Base-by-base conservation (phyloP, 1,140 invertebrate genomes). In the Diprion similis region DNA sequence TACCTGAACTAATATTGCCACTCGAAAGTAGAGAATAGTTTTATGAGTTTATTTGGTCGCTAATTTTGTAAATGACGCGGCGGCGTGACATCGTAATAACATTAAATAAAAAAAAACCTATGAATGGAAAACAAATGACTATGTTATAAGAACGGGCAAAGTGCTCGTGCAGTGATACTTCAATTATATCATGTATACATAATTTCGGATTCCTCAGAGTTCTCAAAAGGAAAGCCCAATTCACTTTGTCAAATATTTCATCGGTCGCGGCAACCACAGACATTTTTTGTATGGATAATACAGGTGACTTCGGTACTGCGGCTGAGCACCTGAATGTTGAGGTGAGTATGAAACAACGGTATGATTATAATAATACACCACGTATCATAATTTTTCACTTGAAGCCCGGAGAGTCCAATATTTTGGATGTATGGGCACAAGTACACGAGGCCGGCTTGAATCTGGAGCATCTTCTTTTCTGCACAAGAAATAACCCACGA, bases 161-260 rank as follows among this genome's bases (percentile, higher is more conserved):
- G 24, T 37, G 24, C 24, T 37, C 24, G n/a, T n/a, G n/a, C n/a
- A 37, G 24, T 37, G 6, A 37, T 37, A 1, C 24, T 37, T 37
- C 24, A 37, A 37, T 37, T 37, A 37, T 37, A n/a, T n/a, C n/a
- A n/a, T n/a, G n/a, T n/a, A 37, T 37, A 37, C 24, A 37, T 37
- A 37, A 1, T 37, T 37, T 37, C 2, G 24, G 24, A 17, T 17
- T 59, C 51, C 11, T 59, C 68, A 82, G 82, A n/a, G 17, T 64
- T 65, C 78, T 82, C 72, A 73, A 75, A 59, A 75, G 76, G 13
- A 72, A 74, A 10, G 71, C 73, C 0, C 37, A 71, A 65, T 80
- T 86, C 9, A 82, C 78, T n/a, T 82, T 85, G 11, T 70, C 65
- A 15, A 87, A 86, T 76, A 46, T 76, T 71, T 85, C 84, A 10